A percentile compares a stretch with the other conserved stretches of the same genome.
These are phyloP conservation scores for Canis aureus DNA, from an alignment of 2,113 vertebrate genomes.

Conservation along the genomic window DNA sequence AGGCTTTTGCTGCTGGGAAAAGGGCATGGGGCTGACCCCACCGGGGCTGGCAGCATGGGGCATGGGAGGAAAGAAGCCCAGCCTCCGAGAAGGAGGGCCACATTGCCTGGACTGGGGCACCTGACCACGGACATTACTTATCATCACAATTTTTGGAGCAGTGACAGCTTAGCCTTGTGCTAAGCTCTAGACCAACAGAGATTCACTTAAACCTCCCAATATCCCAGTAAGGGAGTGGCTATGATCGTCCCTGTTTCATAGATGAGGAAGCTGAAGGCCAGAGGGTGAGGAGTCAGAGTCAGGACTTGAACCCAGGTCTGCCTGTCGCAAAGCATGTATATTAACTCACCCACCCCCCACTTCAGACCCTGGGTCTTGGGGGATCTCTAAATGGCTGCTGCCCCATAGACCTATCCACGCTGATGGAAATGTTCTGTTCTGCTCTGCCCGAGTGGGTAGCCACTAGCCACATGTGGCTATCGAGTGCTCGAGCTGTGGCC, in stretches of 20 bases:
- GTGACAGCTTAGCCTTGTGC: background rate
- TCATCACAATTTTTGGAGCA: background rate
- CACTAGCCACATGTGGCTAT: background rate
- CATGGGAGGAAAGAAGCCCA: background rate
- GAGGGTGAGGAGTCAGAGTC: background rate
- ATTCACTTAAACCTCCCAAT: background rate
- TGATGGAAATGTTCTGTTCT: background rate
- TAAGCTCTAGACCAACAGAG: background rate
- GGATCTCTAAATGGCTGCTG: background rate
- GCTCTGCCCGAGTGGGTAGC: background rate
- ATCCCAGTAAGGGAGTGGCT: background rate
- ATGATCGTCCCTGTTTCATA: background rate
- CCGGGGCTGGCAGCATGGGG: background rate
- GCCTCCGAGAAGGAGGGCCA: background rate
- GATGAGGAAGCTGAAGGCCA: background rate
- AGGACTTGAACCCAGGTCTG: background rate
- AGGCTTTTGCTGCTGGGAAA: background rate
- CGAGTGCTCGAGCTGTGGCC: background rate
- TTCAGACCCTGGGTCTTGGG: background rate
- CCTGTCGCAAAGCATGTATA: background rate
- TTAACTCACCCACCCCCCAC: background rate
- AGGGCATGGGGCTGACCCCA: background rate
- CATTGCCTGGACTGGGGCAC: background rate
- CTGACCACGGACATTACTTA: background rate
- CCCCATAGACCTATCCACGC: fast-evolving